A percentile compares a stretch with the other conserved stretches of the same genome.
Evolutionary conservation across 2,888 invertebrate species (phyloP).

Genomic region (Synanthedon myopaeformis): DNA sequence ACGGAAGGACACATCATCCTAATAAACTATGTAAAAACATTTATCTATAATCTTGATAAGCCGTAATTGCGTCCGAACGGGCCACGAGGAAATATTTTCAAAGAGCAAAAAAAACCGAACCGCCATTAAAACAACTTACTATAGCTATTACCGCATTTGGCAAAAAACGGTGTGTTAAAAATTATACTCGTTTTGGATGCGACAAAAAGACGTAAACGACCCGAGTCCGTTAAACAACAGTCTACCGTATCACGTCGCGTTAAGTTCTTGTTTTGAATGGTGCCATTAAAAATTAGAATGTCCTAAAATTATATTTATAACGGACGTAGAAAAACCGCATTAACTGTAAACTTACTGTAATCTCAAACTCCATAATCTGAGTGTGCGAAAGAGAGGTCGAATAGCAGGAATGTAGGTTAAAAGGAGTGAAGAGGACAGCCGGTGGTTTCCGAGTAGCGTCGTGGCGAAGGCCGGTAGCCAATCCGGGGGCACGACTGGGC

Average conservation of each 20-base stretch:
- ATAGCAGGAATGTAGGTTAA: slow-evolving; percentile 6
- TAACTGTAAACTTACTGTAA: slow-evolving; percentile 51
- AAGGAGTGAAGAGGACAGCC: slow-evolving; percentile 33
- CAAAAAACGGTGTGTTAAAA: slow-evolving; percentile 49
- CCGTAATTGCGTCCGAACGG: slow-evolving; percentile 47
- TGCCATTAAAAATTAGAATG: slow-evolving; percentile 22
- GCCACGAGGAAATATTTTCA: slow-evolving; percentile 44
- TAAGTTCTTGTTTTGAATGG: slow-evolving; percentile 16
- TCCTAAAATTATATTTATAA: slow-evolving; percentile 39
- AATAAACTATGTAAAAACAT: slow-evolving; percentile 41
- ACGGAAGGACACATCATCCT: slow-evolving; percentile 44
- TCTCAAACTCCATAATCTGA: slow-evolving; percentile 48
- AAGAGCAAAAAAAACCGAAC: slow-evolving; percentile 39
- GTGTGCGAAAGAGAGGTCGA: slow-evolving; percentile 32
- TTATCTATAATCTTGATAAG: slow-evolving; percentile 64
- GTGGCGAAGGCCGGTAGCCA: slow-evolving; percentile 49
- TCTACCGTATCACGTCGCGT: background rate
- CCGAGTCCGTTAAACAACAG: slow-evolving; percentile 3
- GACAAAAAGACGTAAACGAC: slow-evolving; percentile 17
- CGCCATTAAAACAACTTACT: slow-evolving; percentile 44
- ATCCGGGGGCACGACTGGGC: slow-evolving; percentile 49
- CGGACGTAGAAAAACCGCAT: slow-evolving; percentile 54
- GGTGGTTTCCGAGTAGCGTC: slow-evolving; percentile 25
- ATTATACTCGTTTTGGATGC: slow-evolving; percentile 27
- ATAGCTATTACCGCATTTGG: slow-evolving; percentile 53